Evolutionary conservation across 1,140 invertebrate genomes (phyloP).

Genomic region (Trypoxylus dichotomus): DNA sequence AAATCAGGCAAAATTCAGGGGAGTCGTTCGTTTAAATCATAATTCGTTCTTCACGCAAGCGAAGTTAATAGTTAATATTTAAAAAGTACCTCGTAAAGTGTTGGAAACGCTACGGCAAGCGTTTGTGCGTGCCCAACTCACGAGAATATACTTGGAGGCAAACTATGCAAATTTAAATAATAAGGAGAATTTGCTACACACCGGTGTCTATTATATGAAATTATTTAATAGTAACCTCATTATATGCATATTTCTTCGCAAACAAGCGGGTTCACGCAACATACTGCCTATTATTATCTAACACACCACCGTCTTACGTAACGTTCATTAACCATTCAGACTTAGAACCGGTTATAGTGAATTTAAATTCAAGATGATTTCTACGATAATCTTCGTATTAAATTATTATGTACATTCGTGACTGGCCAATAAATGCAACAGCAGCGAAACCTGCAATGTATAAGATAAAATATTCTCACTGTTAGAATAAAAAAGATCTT

Average conservation of each 20-base stretch:
- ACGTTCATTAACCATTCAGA: constrained; percentile 19
- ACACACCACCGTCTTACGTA: constrained; percentile 16
- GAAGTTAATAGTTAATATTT: too few relatives aligned
- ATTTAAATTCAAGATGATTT: constrained; percentile 25
- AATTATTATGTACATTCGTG: constrained; percentile 12
- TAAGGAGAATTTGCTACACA: background rate
- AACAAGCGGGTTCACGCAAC: constrained; percentile 12
- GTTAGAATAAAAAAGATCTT: background rate
- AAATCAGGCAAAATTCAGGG: too few relatives aligned
- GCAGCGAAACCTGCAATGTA: background rate
- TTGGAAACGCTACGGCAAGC: background rate
- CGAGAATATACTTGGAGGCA: background rate
- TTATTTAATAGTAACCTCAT: constrained; percentile 23
- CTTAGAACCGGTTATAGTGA: constrained; percentile 17
- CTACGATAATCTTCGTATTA: constrained; percentile 20
- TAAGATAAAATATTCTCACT: background rate
- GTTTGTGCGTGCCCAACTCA: background rate
- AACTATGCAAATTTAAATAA: constrained; percentile 14
- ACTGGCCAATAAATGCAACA: constrained; percentile 17
- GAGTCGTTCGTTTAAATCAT: too few relatives aligned
- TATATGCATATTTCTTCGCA: constrained; percentile 23
- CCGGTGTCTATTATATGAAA: constrained; percentile 5
- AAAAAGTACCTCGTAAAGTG: too few relatives aligned
- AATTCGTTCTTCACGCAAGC: too few relatives aligned
- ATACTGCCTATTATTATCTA: constrained; percentile 6